Base-by-base conservation (phyloP, 1,140 invertebrate species). In the Polypedilum pembai region DNA sequence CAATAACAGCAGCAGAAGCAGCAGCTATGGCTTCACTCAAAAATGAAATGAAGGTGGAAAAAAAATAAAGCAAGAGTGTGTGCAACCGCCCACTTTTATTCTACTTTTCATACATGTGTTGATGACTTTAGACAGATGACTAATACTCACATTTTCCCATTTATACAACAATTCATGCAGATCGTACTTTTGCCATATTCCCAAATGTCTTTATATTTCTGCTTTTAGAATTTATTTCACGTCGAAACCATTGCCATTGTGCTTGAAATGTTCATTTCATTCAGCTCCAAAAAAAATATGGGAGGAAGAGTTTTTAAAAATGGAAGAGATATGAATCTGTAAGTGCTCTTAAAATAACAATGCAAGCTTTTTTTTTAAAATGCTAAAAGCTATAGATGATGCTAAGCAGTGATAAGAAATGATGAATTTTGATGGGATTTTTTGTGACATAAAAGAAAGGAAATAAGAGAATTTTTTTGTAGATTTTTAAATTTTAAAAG, bases 181-280 rank as follows among this genome's bases (percentile, higher is more conserved):
- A 56, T 56, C 45, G 45, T 56, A 56, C 45, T n/a, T 56, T 56
- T 45, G 8, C 2, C 41, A 45, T 45, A 45, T 45, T 56, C 45
- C 45, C 45, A 56, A 56, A 56, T 12, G 45, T 56, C 45, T 56
- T 56, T n/a, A 12, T 15, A 56, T 15, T 45, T 45, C 5, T 15
- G 8, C n/a, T 56, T 12, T 56, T 56, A 15, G n/a, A 56, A 56
- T 56, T 56, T 56, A 56, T 56, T 56, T 56, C 45, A 56, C 45
- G 12, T 56, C 45, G 45, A 56, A 56, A n/a, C 45, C 45, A 56
- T 56, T 56, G 45, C 45, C 45, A 56, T 56, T 56, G 41, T 45
- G n/a, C n/a, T n/a, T n/a, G 15, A 45, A 15, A 45, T 45, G 45
- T 56, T 56, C 45, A 56, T 56, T 56, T 56, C n/a, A 56, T n/a